Percentiles rank a stretch among this genome's conserved stretches.
Evolutionary conservation across 2,888 invertebrate species (phyloP).

Genomic region (Axea sp.): DNA sequence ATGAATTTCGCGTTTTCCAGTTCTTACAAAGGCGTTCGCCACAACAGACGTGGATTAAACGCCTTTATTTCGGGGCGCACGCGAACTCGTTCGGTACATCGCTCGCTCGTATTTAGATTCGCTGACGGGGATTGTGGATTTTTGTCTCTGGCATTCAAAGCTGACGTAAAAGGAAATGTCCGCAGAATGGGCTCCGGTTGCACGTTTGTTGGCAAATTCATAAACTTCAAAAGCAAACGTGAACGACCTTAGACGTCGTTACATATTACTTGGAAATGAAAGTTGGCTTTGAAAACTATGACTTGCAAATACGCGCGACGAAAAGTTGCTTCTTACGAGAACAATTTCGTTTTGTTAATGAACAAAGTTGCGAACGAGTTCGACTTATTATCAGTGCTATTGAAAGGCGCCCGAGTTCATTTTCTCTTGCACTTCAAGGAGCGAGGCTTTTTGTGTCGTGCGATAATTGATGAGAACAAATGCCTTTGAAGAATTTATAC

Average conservation of each 20-base stretch:
- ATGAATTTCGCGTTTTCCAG: conserved; percentile 33
- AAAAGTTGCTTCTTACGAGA: conserved; percentile 66
- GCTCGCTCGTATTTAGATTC: conserved; percentile 44
- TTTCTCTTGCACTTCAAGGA: no score
- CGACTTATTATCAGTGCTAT: conserved; percentile 73
- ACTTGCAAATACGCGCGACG: conserved; percentile 68
- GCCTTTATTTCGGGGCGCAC: conserved; percentile 35
- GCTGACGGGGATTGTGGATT: conserved; percentile 40
- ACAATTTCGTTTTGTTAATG: conserved; percentile 76
- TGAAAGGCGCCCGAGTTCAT: no score
- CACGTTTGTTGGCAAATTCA: conserved; percentile 68
- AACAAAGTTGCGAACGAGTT: conserved; percentile 71
- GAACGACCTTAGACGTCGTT: conserved; percentile 43
- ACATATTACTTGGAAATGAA: conserved; percentile 66
- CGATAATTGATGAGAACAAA: no score
- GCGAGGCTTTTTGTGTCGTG: no score
- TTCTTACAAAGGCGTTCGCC: conserved; percentile 39
- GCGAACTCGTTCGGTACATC: conserved; percentile 12
- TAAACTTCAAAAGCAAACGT: conserved; percentile 64
- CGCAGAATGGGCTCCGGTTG: conserved; percentile 56
- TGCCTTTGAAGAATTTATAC: no score
- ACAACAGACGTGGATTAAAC: conserved; percentile 48
- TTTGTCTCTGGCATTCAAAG: conserved; percentile 34
- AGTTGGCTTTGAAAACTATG: conserved; percentile 68
- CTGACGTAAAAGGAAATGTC: conserved; percentile 30